Evolutionary conservation across 2,113 vertebrate genomes (phyloP).

Genomic region (Hippopotamus amphibius): DNA sequence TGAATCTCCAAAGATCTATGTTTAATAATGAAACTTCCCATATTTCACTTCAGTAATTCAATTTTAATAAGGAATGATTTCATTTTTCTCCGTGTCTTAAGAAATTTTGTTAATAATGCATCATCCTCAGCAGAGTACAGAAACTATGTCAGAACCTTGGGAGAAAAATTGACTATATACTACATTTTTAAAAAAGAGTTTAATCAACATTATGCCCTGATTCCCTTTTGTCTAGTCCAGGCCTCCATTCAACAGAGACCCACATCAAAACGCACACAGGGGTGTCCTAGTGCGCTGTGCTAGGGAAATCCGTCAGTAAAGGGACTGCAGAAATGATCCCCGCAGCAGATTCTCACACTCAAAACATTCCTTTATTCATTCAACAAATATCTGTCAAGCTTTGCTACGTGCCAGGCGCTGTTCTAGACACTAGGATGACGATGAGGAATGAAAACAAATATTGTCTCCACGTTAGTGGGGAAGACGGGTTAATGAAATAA

Average conservation of each 20-base stretch:
- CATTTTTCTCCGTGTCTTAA: neutral
- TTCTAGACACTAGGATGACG: neutral
- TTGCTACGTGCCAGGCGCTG: neutral
- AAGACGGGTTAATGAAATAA: neutral
- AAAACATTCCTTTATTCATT: neutral
- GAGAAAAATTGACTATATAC: neutral
- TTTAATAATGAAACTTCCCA: neutral
- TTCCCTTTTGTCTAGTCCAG: neutral
- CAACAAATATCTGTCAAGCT: neutral
- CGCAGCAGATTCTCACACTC: neutral
- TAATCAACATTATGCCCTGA: neutral
- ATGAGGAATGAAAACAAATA: neutral
- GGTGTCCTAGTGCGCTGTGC: too few relatives aligned
- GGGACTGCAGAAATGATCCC: neutral
- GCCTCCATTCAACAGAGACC: neutral
- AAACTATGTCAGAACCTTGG: neutral
- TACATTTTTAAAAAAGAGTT: neutral
- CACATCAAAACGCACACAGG: neutral
- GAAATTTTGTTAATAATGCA: conserved; percentile 19
- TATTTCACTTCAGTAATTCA: neutral
- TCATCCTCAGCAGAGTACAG: neutral
- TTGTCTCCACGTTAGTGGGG: neutral
- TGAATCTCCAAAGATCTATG: neutral
- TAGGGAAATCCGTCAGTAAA: neutral
- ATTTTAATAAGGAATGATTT: conserved; percentile 28